These are phyloP conservation scores for Hydrochoerus hydrochaeris DNA, from an alignment of 2,113 vertebrate genomes.

Conservation along the genomic window DNA sequence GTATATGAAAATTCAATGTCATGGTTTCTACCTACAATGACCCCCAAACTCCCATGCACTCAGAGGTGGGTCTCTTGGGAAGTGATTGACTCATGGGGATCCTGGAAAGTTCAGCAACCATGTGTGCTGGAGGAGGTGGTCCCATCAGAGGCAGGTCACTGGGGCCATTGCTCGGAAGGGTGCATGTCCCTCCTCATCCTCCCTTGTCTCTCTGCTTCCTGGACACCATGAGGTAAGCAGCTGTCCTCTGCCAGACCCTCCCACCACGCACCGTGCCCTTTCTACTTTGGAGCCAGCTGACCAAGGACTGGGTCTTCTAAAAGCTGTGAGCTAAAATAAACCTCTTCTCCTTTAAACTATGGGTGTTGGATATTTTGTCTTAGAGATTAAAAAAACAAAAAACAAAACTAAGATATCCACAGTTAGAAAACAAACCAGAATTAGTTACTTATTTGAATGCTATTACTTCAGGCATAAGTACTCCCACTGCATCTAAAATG, in stretches of 20 bases:
- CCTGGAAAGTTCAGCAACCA: background rate
- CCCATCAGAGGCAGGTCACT: background rate
- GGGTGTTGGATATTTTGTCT: background rate
- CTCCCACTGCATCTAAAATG: constrained; percentile 35
- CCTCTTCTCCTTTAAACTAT: background rate
- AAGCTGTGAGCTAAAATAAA: background rate
- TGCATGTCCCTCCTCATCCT: background rate
- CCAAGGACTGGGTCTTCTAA: background rate
- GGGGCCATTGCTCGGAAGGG: background rate
- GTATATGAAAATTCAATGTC: background rate
- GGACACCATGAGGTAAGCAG: background rate
- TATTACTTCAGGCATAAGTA: constrained; percentile 50
- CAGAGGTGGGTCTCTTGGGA: background rate
- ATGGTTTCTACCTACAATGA: background rate
- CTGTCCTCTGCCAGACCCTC: background rate
- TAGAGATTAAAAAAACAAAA: too few relatives aligned
- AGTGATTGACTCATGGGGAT: too few relatives aligned
- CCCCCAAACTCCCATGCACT: background rate
- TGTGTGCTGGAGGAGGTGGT: background rate
- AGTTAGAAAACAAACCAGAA: constrained; percentile 45
- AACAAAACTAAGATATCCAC: background rate
- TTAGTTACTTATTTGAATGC: constrained; percentile 36
- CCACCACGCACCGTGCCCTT: background rate
- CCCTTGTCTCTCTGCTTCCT: background rate
- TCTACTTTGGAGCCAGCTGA: background rate